Evolutionary conservation across 2,113 vertebrate genomes (phyloP), one percentile per base, ranked within the genome.

Genomic region (Cynopterus brachyotis): DNA sequence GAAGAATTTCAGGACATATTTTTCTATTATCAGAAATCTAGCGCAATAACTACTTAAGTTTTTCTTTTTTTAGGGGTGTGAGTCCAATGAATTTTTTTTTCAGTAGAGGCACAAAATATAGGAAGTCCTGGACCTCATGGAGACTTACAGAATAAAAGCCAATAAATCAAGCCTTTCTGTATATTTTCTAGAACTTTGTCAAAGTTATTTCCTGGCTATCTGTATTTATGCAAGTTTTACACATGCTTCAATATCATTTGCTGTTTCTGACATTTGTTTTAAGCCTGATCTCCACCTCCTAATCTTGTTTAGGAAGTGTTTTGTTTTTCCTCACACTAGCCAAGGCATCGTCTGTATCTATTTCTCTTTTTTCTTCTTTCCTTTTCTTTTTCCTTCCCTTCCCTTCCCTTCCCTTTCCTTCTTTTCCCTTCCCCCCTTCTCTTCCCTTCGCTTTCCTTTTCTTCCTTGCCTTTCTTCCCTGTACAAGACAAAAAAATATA

Each of bases 261-360:
- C 40, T 60, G 62, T 32, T 79, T 35, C 40, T 50, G 19, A 59
- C 3, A 12, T 50, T 70, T 92, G 32, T 16, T 79, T 28, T 32
- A 53, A 66, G 17, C 57, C 50, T 67, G 24, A 37, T 78, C 57
- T n/a, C 22, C 32, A 26, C 22, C 24, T 79, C 40, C 26, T 69
- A 35, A 86, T 69, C 37, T 86, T 47, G 24, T 45, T 78, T 59
- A 78, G 32, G 17, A 86, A 67, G 37, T 86, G 47, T 59, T 78
- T 42, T 15, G 9, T 53, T 73, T 59, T 59, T 50, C 50, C n/a
- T 60, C 55, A 53, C 45, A 59, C 30, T 59, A 37, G n/a, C 11
- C 17, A 83, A 70, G 26, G 3, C 40, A 37, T 93, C 32, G 59
- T 93, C 22, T 86, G 4, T 69, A 69, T 22, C 50, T 50, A 5